phyloP scores from a whole-genome alignment of 2,113 vertebrate genomes.

The Aythya baeri region DNA sequence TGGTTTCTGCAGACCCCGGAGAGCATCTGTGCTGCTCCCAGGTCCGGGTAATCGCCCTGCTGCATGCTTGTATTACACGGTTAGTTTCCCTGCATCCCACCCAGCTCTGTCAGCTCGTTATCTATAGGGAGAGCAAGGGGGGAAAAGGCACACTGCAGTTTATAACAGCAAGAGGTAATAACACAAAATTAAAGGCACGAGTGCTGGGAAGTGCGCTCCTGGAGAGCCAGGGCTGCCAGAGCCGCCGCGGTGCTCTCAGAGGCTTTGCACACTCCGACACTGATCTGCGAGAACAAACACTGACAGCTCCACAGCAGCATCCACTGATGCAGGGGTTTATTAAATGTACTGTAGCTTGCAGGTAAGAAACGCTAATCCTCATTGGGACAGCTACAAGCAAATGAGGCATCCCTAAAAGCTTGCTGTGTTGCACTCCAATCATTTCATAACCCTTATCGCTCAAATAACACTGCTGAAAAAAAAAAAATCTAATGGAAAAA shows the following conservation, averaged over 20 bases:
- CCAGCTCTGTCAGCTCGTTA: constrained; percentile 34
- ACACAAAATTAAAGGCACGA: constrained; percentile 57
- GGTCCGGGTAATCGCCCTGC: constrained; percentile 34
- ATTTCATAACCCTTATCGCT: constrained; percentile 29
- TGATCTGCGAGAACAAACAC: constrained; percentile 61
- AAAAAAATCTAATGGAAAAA: background rate
- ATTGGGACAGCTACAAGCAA: constrained; percentile 45
- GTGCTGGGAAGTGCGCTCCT: background rate
- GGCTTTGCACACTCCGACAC: constrained; percentile 8
- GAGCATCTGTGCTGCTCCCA: background rate
- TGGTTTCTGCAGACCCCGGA: background rate
- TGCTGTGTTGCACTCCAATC: background rate
- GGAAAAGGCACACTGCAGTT: constrained; percentile 47
- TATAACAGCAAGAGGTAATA: constrained; percentile 50
- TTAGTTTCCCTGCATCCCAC: constrained; percentile 23
- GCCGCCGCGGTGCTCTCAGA: constrained; percentile 17
- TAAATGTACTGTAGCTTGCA: constrained; percentile 42
- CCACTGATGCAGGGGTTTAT: constrained; percentile 59
- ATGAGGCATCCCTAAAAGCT: constrained; percentile 63
- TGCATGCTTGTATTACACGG: constrained; percentile 26
- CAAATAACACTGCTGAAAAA: constrained; percentile 6
- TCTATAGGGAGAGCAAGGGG: constrained; percentile 37
- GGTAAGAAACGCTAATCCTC: constrained; percentile 62
- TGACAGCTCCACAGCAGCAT: constrained; percentile 55
- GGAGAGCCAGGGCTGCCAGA: constrained; percentile 20